Base-by-base conservation (phyloP, 1,140 invertebrate genomes). In the Euschistus heros region DNA sequence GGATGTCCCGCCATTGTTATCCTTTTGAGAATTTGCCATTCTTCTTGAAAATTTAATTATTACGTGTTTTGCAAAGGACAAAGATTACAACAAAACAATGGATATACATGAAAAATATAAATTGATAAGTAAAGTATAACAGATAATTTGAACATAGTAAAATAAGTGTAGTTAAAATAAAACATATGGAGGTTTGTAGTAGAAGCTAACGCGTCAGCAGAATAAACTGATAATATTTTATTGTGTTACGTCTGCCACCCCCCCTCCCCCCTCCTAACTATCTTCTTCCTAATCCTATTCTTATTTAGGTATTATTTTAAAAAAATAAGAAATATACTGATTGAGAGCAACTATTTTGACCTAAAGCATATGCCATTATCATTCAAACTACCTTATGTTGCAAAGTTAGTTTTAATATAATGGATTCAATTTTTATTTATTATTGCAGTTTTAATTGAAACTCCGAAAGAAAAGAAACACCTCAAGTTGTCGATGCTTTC, bases 391-490 rank as follows among this genome's bases (percentile, higher is more conserved):
- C 17, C 17, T 44, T 44, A 10, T 44, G 17, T 10, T 44, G 7
- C 37, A 44, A 44, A 7, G 17, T 7, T 64, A 30, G 60, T 66
- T 62, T 8, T 24, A 27, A 46, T 33, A 14, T n/a, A 15, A 18
- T 27, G 22, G n/a, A 24, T 37, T 17, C 8, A 15, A 42, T 64
- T 30, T 64, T 63, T 63, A 62, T 54, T 61, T 55, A 63, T 68
- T 20, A 62, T 74, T 73, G 62, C 70, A 86, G 84, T 86, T 4
- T 77, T 84, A 30, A 73, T 84, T 13, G 82, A 84, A 70, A 82
- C 78, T 0, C 68, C 79, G 14, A 79, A 82, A 66, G 74, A 82
- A 73, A 8, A 70, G 76, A 15, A 81, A 66, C 77, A 81, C 68
- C 75, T 83, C 17, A 75, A 76, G 3, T 78, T 84, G 20, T 78